phyloP scores from a whole-genome alignment of 1,140 invertebrate genomes.

The Berghia stephanieae region DNA sequence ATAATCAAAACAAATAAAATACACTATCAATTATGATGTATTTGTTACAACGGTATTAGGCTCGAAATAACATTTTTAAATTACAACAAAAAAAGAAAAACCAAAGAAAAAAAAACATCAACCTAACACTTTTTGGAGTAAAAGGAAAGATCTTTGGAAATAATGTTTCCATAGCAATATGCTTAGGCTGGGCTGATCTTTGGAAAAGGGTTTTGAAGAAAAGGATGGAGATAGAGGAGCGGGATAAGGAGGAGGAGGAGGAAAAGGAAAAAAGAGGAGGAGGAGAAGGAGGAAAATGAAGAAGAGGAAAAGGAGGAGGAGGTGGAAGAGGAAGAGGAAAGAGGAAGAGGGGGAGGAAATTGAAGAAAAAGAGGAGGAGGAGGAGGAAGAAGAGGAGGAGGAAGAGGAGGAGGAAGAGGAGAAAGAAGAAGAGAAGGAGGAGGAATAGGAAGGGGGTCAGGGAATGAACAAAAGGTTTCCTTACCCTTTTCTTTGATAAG shows the following conservation, averaged over 20 bases:
- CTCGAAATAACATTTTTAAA: not conserved
- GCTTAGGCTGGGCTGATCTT: not conserved
- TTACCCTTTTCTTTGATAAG: not conserved
- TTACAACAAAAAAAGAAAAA: too few species aligned
- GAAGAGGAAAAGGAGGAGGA: slow-evolving; percentile 9
- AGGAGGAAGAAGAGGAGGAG: slow-evolving; percentile 11
- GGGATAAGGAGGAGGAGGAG: too few species aligned
- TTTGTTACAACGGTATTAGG: not conserved
- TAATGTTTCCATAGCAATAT: too few species aligned
- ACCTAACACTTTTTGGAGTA: too few species aligned
- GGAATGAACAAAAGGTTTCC: not conserved
- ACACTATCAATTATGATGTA: too few species aligned
- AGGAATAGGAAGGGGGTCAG: not conserved
- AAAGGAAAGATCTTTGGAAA: too few species aligned
- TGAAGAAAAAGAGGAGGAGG: slow-evolving; percentile 6
- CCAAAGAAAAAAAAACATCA: too few species aligned
- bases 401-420: slow-evolving; percentile 10
- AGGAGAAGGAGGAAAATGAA: not conserved
- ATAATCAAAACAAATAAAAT: not conserved
- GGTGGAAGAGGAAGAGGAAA: slow-evolving; percentile 1
- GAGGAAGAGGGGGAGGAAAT: too few species aligned
- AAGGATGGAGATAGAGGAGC: not conserved
- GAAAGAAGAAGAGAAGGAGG: not conserved
- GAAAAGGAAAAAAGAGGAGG: not conserved
- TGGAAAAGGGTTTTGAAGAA: not conserved